Conservation (phyloP, 2,797 vertebrate genomes). For the Tinamus major region DNA sequence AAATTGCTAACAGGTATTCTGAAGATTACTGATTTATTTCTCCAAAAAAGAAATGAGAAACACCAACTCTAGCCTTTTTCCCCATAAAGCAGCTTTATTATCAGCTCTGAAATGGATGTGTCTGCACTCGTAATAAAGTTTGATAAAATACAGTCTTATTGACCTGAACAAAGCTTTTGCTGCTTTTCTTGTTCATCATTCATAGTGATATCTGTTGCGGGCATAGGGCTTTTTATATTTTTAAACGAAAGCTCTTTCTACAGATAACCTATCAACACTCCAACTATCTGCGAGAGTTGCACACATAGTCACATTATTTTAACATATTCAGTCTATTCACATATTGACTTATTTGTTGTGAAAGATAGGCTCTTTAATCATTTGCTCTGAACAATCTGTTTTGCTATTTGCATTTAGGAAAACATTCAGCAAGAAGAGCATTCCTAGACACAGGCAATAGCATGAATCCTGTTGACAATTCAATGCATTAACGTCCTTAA, state of each 20-base stretch:
- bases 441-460: neutral
- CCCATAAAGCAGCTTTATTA: slow-evolving; percentile 38
- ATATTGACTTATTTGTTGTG: slow-evolving; percentile 29
- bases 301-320: slow-evolving; percentile 1
- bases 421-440: neutral
- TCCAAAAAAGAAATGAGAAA: neutral
- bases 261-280: slow-evolving; percentile 7
- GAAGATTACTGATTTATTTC: slow-evolving; percentile 17
- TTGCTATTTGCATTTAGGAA: neutral
- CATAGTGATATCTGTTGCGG: neutral
- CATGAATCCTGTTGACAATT: neutral
- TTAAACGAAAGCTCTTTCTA: slow-evolving; percentile 25
- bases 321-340: slow-evolving; percentile 14
- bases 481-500: neutral
- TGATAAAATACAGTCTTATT: slow-evolving; percentile 35
- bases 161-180: slow-evolving; percentile 27
- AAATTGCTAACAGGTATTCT: slow-evolving; percentile 16
- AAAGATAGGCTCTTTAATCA: slow-evolving; percentile 8
- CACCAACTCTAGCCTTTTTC: slow-evolving; percentile 15
- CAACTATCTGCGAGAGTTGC: slow-evolving; percentile 9
- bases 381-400: neutral
- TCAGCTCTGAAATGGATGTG: slow-evolving; percentile 33
- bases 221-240: slow-evolving; percentile 22
- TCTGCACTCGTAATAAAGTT: neutral
- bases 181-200: slow-evolving; percentile 46